Evolutionary conservation across 2,797 vertebrate genomes (phyloP).

Genomic region (Epinephelus malabaricus): DNA sequence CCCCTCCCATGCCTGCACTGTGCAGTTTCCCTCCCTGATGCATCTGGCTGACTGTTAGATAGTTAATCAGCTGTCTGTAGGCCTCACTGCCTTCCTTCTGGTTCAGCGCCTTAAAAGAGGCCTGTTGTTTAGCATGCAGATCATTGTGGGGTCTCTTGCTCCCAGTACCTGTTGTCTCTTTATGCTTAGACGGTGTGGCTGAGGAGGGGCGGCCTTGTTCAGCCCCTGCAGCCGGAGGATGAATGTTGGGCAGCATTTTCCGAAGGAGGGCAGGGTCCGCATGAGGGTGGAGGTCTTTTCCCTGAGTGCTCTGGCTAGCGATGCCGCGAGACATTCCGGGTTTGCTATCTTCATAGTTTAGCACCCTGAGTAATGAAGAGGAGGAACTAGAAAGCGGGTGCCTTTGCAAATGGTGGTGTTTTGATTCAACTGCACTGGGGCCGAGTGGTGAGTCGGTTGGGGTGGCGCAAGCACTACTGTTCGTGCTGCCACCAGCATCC

Average conservation of each 20-base stretch:
- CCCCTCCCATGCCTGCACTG: constrained; percentile 82
- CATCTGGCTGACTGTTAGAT: constrained; percentile 87
- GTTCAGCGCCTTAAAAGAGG: constrained; percentile 78
- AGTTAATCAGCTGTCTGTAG: constrained; percentile 86
- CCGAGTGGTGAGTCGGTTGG: constrained; percentile 92
- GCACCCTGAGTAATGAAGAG: constrained; percentile 78
- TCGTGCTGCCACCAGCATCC: constrained; percentile 92
- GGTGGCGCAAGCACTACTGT: constrained; percentile 90
- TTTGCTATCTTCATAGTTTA: constrained; percentile 79
- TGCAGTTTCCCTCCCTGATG: constrained; percentile 86
- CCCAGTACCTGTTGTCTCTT: constrained; percentile 92
- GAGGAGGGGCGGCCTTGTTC: constrained; percentile 90
- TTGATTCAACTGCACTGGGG: constrained; percentile 80
- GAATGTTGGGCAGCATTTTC: constrained; percentile 93
- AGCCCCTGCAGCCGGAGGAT: constrained; percentile 85
- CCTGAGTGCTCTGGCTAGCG: constrained; percentile 82
- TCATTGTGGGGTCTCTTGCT: constrained; percentile 85
- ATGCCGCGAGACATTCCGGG: constrained; percentile 47
- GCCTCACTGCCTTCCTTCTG: constrained; percentile 85
- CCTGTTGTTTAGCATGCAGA: constrained; percentile 80
- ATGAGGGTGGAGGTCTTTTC: constrained; percentile 93
- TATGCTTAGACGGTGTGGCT: constrained; percentile 91
- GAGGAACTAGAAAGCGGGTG: constrained; percentile 88
- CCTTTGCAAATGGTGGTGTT: constrained; percentile 82
- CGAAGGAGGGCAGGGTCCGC: constrained; percentile 92